Base-by-base conservation (phyloP, 2,888 invertebrate species). In the Pachymerium ferrugineum region DNA sequence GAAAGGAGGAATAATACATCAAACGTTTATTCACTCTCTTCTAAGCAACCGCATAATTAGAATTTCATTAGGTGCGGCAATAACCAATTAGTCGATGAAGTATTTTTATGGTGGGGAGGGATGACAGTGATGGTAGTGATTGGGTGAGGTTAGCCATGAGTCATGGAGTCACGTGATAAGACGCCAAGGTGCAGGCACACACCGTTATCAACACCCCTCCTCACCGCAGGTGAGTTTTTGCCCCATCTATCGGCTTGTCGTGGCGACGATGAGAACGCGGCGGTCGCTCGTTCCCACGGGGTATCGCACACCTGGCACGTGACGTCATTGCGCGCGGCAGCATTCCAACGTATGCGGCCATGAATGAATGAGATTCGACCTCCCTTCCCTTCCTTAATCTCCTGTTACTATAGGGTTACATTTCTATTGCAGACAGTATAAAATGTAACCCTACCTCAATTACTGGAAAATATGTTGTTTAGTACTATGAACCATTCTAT, bases 251-350 rank as follows among this genome's bases (percentile, higher is more conserved):
- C 47, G 47, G 68, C 31, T 68, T 68, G 68, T 68, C 68, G 12
- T 25, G 29, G n/a, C 68, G 29, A 31, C n/a, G 68, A 47, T 72
- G 72, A 25, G 72, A 72, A 72, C 47, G 25, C 30, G 47, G 38
- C 42, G 29, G 42, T 19, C 38, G 25, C 19, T 16, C 42, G 38
- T 72, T 72, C 72, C 72, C 72, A 72, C 72, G 72, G 35, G 28
- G 25, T 38, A 47, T 47, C 72, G 72, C 25, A 30, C 72, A 72
- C 72, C 72, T 72, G 72, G 72, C 47, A 42, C 33, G 29, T 72
- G 72, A 72, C 72, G 72, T 72, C 72, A 72, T n/a, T n/a, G 25
- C 25, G 72, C 70, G 33, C 72, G 2, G 42, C 72, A n/a, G 29
- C 38, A 38, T 42, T 72, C 25, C 72, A 38, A 16, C 38, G 12